Base-by-base conservation (phyloP, 2,797 vertebrate genomes). In the Parotocinclus haroldoi region DNA sequence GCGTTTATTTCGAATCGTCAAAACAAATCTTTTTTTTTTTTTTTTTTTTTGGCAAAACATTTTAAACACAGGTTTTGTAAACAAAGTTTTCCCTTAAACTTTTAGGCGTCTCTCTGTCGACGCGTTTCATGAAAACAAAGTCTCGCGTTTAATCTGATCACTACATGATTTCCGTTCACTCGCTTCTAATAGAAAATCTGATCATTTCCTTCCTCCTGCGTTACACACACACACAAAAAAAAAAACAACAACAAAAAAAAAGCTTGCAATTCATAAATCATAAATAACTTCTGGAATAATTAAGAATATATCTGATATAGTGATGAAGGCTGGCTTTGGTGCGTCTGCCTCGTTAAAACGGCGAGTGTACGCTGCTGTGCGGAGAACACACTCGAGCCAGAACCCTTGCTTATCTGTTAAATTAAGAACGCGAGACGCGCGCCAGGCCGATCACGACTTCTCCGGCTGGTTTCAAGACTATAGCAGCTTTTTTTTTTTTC, bases 51-150 rank as follows among this genome's bases (percentile, higher is more conserved):
- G 90, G 90, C 89, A 93, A 92, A 71, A 91, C 81, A 86, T 83
- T 89, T n/a, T 82, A 82, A 89, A 90, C 79, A 87, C 84, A 82
- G 81, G 85, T 86, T 89, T 90, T 93, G 92, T 94, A 94, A 95
- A 93, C 89, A 92, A 80, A 87, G 83, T 84, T 27, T 92, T 94
- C 92, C 91, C 91, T 94, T 91, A 81, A 89, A 85, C 80, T 78
- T 79, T 44, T 80, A 87, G 87, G 79, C 82, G 89, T 84, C 85
- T 85, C 79, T 88, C 70, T 81, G 67, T 66, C 19, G 7, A 37
- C 84, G 74, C 67, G 84, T 76, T 84, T 80, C 68, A 54, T 84
- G 82, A 87, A 86, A 90, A 79, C 79, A 79, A 88, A 82, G 87
- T 81, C 85, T 59, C 9, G 68, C 76, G 80, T 86, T 44, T 45